A percentile compares a stretch with the other conserved stretches of the same genome.
Evolutionary conservation across 2,113 vertebrate species (phyloP).

Genomic region (Meleagris gallopavo): DNA sequence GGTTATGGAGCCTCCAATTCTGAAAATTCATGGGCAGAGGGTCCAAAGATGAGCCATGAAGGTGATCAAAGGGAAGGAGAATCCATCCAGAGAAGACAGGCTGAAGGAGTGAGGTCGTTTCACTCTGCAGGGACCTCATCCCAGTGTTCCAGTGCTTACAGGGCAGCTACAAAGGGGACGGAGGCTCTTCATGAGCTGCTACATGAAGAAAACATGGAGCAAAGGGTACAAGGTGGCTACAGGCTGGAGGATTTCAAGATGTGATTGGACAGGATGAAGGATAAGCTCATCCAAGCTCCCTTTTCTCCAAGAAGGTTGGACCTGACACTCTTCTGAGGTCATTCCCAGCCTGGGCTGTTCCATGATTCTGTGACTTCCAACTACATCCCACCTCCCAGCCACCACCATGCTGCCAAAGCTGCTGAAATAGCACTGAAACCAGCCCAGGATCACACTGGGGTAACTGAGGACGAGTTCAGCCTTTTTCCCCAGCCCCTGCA

Average conservation of each 20-base stretch:
- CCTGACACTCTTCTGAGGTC: not conserved
- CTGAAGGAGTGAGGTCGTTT: not conserved
- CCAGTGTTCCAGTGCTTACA: not conserved
- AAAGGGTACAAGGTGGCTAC: not conserved
- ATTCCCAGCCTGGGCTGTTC: not conserved
- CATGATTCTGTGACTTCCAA: not conserved
- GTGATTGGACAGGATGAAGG: not conserved
- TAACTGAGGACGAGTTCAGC: not conserved
- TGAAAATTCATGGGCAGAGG: not conserved
- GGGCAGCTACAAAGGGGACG: not conserved
- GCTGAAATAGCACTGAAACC: not conserved
- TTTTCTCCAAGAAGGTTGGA: not conserved
- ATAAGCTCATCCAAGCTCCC: not conserved
- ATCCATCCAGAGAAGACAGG: not conserved
- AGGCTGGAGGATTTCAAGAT: not conserved
- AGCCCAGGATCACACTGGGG: fast-evolving
- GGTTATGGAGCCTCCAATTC: not conserved
- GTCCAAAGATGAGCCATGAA: not conserved
- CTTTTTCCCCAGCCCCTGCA: not conserved
- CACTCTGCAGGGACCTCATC: not conserved
- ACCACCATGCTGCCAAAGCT: fast-evolving
- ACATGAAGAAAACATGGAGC: not conserved
- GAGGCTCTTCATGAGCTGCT: not conserved
- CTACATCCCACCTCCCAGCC: not conserved
- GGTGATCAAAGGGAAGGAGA: not conserved